Base-by-base conservation (phyloP, 2,888 invertebrate genomes). In the Malachius bipustulatus region DNA sequence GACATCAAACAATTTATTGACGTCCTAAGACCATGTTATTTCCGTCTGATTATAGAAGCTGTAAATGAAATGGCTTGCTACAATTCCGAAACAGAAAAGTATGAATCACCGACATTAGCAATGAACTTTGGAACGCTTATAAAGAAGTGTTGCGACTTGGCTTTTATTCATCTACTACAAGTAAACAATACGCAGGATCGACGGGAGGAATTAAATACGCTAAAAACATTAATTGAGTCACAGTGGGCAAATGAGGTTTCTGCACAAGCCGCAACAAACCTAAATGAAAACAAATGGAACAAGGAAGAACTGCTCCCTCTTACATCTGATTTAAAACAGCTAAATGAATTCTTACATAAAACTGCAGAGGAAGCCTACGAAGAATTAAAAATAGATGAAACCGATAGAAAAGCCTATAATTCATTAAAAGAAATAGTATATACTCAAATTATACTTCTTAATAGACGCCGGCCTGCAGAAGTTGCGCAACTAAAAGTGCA, bases 211-310 rank as follows among this genome's bases (percentile, higher is more conserved):
- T 4, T 45, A 19, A 47, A 49, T 28, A 46, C 42, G 30, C 36
- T 50, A 32, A 49, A 47, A 37, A 40, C 32, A 14, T 40, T 50
- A 11, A 39, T 48, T 9, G 37, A 39, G 36, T 47, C 49, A 6
- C 49, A 48, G 34, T 50, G 49, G 48, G 41, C 44, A 3, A 32
- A 47, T 32, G 48, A 47, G 42, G 35, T 50, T 15, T 47, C 46
- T 4, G 44, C 48, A 6, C 49, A 46, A 40, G 50, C 47, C 26
- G 29, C 33, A 11, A 27, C 43, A 14, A 47, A 48, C 36, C 39
- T 49, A 32, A 44, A 44, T 46, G 30, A 42, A 32, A 47, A 45
- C 14, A 43, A 37, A 42, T 48, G 47, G 46, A 49, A 50, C 27
- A 47, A 48, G 34, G 35, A 44, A n/a, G 45, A 49, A 37, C 27